A percentile compares a stretch with the other conserved stretches of the same genome.
Evolutionary conservation across 2,113 vertebrate genomes (phyloP).

Genomic region (Corythornis vintsioides): DNA sequence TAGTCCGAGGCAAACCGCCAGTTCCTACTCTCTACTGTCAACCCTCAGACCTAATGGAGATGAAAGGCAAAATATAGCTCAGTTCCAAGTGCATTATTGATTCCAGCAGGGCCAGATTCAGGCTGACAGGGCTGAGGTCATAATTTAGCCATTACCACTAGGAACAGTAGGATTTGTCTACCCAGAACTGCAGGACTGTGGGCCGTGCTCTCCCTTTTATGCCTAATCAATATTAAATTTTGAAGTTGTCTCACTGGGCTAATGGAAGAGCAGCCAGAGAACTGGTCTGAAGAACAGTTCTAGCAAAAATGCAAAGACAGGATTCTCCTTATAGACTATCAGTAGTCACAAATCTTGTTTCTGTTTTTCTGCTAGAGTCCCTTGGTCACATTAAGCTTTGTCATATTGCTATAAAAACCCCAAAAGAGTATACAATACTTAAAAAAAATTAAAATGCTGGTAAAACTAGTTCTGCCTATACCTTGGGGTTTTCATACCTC

Average conservation of each 20-base stretch:
- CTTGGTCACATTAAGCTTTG: not conserved
- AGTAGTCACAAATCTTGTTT: not conserved
- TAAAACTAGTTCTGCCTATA: not conserved
- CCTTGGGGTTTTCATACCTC: not conserved
- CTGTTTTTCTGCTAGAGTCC: not conserved
- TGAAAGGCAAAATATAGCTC: slow-evolving; percentile 66
- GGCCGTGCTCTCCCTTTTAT: slow-evolving; percentile 23
- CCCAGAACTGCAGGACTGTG: slow-evolving; percentile 14
- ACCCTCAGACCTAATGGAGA: slow-evolving; percentile 60
- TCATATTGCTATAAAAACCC: not conserved
- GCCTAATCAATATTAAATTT: slow-evolving; percentile 37
- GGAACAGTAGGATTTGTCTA: slow-evolving; percentile 17
- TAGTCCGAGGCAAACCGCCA: slow-evolving; percentile 48
- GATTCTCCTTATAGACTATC: not conserved
- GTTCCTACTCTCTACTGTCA: slow-evolving; percentile 31
- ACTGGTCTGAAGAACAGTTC: not conserved
- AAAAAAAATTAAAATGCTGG: not conserved
- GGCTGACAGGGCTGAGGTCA: slow-evolving; percentile 46
- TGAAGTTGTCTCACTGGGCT: not conserved
- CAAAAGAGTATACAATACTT: not conserved
- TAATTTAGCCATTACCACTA: slow-evolving; percentile 58
- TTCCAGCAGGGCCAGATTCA: slow-evolving; percentile 39
- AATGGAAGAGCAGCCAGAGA: not conserved
- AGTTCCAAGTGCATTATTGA: slow-evolving; percentile 59
- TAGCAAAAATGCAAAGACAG: not conserved